phyloP scores from a whole-genome alignment of 2,888 invertebrate species.

The Ypsolopha sequella region DNA sequence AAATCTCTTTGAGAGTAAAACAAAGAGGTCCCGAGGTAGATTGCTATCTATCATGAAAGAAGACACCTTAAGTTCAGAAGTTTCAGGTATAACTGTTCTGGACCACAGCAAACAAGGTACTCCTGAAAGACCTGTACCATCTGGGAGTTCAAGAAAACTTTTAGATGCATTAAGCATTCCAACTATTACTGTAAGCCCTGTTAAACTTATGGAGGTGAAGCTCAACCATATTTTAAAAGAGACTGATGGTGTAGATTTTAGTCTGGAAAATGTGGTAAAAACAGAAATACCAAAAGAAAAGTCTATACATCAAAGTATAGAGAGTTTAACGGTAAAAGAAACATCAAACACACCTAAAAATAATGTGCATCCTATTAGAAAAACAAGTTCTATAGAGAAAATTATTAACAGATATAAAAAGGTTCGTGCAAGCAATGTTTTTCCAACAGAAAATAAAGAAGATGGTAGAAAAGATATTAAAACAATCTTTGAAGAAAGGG shows the following conservation, averaged over 20 bases:
- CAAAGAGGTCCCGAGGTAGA: slow-evolving; percentile 23
- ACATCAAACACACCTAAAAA: slow-evolving; percentile 41
- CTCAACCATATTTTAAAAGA: slow-evolving; percentile 17
- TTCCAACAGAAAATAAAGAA: slow-evolving; percentile 17
- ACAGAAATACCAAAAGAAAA: too few species aligned
- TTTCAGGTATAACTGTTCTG: slow-evolving; percentile 45
- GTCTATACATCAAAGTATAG: background rate
- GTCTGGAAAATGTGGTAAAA: background rate
- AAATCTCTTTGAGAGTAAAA: slow-evolving; percentile 42
- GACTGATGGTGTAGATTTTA: slow-evolving; percentile 7
- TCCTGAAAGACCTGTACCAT: slow-evolving; percentile 18
- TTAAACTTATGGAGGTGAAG: slow-evolving; percentile 14
- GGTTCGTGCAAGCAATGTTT: slow-evolving; percentile 32
- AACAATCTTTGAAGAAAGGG: slow-evolving; percentile 47
- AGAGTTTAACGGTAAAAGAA: slow-evolving; percentile 13
- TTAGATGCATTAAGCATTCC: slow-evolving; percentile 22
- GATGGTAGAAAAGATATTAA: slow-evolving; percentile 20
- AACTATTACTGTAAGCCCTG: slow-evolving; percentile 20
- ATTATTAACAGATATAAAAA: slow-evolving; percentile 57
- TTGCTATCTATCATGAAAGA: slow-evolving; percentile 50
- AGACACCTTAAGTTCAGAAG: slow-evolving; percentile 31
- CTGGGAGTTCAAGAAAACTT: slow-evolving; percentile 21
- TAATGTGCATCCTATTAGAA: slow-evolving; percentile 27
- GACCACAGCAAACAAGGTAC: slow-evolving; percentile 30
- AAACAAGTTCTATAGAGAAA: slow-evolving; percentile 54